Percentiles rank a stretch among this genome's conserved stretches.
Conservation (phyloP, 2,113 vertebrate species). For the Scomber colias region DNA sequence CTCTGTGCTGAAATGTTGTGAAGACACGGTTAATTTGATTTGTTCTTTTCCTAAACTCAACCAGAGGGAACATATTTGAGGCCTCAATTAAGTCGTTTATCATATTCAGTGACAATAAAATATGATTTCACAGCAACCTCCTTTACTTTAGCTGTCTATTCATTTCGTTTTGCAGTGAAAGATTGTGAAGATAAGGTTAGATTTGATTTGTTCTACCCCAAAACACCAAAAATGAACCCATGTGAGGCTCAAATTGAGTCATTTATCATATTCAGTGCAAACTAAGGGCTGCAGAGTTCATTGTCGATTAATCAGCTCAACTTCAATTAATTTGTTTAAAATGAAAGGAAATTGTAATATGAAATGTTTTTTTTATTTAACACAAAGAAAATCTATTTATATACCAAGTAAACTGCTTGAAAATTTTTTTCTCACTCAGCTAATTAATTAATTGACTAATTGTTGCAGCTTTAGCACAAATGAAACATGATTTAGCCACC, state of each 20-base stretch:
- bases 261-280: background rate
- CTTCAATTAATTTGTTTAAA: background rate
- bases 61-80: background rate
- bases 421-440: background rate
- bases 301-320: background rate
- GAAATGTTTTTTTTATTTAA: slow-evolving; percentile 5
- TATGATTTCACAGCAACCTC: background rate
- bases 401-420: background rate
- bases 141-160: background rate
- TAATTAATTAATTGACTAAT: background rate
- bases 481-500: slow-evolving; percentile 5
- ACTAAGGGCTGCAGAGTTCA: background rate
- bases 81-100: background rate
- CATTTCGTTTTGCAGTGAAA: background rate
- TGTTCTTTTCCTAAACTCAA: background rate
- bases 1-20: background rate
- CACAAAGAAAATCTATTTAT: too few species aligned
- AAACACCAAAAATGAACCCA: background rate
- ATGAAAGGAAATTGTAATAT: background rate
- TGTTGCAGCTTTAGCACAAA: background rate
- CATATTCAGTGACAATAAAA: background rate
- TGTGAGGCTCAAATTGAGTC: background rate
- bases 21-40: slow-evolving; percentile 6
- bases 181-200: background rate
- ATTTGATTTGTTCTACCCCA: background rate